A percentile compares a stretch with the other conserved stretches of the same genome.
Conservation (phyloP, 2,888 invertebrate genomes). For the Zonitis immaculata region DNA sequence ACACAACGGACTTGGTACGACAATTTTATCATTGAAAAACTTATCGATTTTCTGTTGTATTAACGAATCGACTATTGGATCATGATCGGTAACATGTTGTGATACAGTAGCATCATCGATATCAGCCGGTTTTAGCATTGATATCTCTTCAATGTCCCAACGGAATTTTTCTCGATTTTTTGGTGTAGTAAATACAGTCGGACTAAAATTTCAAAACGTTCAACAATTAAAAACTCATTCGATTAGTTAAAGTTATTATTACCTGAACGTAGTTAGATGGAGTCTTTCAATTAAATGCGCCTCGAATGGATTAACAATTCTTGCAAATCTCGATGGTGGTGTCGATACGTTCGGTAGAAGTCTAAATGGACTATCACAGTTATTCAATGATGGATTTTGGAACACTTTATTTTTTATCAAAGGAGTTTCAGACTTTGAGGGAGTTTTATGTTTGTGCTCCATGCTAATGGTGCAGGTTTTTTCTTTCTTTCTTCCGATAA, state of each 20-base stretch:
- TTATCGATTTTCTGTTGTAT: constrained; percentile 65
- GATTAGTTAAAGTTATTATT: too few species aligned
- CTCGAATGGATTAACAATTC: constrained; percentile 66
- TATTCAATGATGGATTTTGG: constrained; percentile 19
- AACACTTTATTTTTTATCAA: constrained; percentile 23
- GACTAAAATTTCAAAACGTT: constrained; percentile 41
- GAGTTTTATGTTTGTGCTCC: constrained; percentile 32
- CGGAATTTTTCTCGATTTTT: constrained; percentile 52
- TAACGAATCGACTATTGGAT: constrained; percentile 59
- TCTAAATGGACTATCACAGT: constrained; percentile 43
- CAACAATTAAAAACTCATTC: constrained; percentile 3
- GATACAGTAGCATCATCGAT: constrained; percentile 62
- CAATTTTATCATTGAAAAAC: constrained; percentile 45
- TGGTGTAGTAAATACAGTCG: constrained; percentile 45
- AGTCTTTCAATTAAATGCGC: constrained; percentile 59
- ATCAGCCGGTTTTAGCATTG: constrained; percentile 62
- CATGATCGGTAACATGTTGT: constrained; percentile 59
- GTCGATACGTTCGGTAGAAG: constrained; percentile 50
- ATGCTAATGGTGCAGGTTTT: constrained; percentile 1
- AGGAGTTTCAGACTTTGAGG: constrained; percentile 26
- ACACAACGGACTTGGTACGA: constrained; percentile 46
- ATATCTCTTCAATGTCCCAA: constrained; percentile 70
- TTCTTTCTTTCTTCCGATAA: neutral
- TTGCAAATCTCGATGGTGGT: constrained; percentile 56
- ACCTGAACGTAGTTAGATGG: constrained; percentile 68